Base-by-base conservation (phyloP, 1,140 invertebrate genomes). In the Drosophila sechellia region DNA sequence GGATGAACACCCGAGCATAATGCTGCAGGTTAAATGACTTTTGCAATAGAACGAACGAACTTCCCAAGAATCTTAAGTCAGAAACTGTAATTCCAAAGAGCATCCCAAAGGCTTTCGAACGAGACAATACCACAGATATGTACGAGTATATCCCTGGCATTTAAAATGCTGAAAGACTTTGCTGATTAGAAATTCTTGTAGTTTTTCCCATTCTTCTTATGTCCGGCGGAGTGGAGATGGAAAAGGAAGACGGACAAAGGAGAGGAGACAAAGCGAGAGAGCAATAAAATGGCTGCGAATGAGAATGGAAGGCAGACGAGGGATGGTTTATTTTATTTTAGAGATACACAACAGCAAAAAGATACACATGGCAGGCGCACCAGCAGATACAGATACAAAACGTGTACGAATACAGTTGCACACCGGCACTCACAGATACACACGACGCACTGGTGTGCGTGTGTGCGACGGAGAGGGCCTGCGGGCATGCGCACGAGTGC, bases 271-370 rank as follows among this genome's bases (percentile, higher is more conserved):
- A 74, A 50, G 42, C 58, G 75, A 79, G 79, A 77, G 65, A 79
- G 76, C 76, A 77, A 79, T 87, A 87, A 89, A 89, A 87, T 89
- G 84, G 79, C 79, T 83, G 55, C 81, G 71, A 87, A 79, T 65
- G 65, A 78, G 61, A 81, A 81, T 87, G 75, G 43, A 66, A 65
- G 56, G 46, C 57, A 52, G 39, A 42, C 58, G 56, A 73, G 75
- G 70, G 65, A 77, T 71, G 73, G 81, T 77, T 78, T 64, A 70
- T 74, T 70, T 58, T 31, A 55, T 59, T 77, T 77, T 61, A 61
- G 65, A 79, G 75, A 81, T 79, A 81, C 60, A 68, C 54, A 69
- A 63, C 55, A 64, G 45, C 75, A 45, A 69, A 66, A 60, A 86
- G 81, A 86, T 83, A 83, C 79, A 81, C 79, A 85, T 85, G 72